A percentile compares a stretch with the other conserved stretches of the same genome.
phyloP scores from a whole-genome alignment of 2,113 vertebrate species.

The Turdus rufiventris region DNA sequence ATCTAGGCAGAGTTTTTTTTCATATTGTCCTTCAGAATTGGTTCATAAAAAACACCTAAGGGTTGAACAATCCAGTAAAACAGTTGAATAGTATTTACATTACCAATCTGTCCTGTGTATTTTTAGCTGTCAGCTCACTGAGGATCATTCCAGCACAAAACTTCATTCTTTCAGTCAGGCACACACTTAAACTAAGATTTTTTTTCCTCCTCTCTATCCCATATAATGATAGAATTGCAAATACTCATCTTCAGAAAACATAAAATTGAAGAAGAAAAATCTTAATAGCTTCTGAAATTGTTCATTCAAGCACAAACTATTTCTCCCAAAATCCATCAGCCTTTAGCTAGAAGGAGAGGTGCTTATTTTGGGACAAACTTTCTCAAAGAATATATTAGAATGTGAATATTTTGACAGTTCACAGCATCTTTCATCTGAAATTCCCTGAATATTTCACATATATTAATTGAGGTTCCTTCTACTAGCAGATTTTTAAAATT shows the following conservation, averaged over 20 bases:
- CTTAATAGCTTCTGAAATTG: background rate
- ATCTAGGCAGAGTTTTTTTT: background rate
- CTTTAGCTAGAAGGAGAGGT: background rate
- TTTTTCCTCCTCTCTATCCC: background rate
- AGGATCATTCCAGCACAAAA: background rate
- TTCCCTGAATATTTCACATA: background rate
- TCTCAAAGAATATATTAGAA: background rate
- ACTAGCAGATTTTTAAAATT: background rate
- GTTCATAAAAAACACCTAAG: background rate
- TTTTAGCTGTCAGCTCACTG: background rate
- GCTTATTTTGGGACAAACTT: background rate
- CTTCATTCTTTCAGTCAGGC: background rate
- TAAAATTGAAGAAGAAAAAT: background rate
- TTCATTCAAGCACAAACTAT: background rate
- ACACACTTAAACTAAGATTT: background rate
- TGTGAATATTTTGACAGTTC: background rate
- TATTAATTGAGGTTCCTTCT: background rate
- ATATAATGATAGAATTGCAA: background rate
- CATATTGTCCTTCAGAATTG: background rate
- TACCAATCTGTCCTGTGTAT: background rate
- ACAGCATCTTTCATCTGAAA: background rate
- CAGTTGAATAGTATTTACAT: background rate
- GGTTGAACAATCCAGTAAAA: background rate
- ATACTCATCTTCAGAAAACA: background rate
- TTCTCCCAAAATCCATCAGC: background rate